A percentile compares a stretch with the other conserved stretches of the same genome.
phyloP scores from a whole-genome alignment of 2,888 invertebrate genomes.

The Morpho achilles region DNA sequence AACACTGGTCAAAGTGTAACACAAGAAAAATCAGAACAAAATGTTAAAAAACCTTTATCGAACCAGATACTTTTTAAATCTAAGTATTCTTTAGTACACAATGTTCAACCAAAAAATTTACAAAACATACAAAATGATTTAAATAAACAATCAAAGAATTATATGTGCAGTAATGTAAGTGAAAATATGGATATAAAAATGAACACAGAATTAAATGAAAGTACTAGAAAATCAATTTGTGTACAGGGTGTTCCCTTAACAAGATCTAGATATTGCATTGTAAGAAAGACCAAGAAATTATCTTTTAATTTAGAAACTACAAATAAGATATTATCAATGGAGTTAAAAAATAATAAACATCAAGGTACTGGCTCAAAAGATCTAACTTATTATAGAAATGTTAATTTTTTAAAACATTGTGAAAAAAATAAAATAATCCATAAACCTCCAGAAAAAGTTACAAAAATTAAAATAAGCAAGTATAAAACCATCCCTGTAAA shows the following conservation, averaged over 20 bases:
- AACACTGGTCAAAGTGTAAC: conserved; percentile 2
- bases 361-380: neutral
- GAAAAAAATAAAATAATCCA: conserved; percentile 5
- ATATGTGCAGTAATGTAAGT: too few relatives aligned
- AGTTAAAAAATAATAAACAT: conserved; percentile 14
- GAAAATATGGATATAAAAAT: conserved; percentile 1
- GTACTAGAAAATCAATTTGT: conserved; percentile 26
- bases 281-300: conserved; percentile 38
- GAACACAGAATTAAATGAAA: conserved; percentile 9
- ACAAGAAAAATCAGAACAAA: conserved; percentile 1
- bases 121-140: neutral
- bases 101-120: neutral
- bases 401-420: neutral
- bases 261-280: conserved; percentile 49
- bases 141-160: neutral
- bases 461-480: conserved; percentile 56
- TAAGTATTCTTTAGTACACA: conserved; percentile 26
- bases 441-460: conserved; percentile 27
- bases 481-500: conserved; percentile 59
- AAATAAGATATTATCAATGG: neutral
- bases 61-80: conserved; percentile 18
- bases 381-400: neutral
- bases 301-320: too few relatives aligned
- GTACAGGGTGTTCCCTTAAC: conserved; percentile 8
- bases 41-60: neutral